These are phyloP conservation scores for Trichonephila clavata DNA, from an alignment of 1,140 invertebrate genomes.

Conservation along the genomic window DNA sequence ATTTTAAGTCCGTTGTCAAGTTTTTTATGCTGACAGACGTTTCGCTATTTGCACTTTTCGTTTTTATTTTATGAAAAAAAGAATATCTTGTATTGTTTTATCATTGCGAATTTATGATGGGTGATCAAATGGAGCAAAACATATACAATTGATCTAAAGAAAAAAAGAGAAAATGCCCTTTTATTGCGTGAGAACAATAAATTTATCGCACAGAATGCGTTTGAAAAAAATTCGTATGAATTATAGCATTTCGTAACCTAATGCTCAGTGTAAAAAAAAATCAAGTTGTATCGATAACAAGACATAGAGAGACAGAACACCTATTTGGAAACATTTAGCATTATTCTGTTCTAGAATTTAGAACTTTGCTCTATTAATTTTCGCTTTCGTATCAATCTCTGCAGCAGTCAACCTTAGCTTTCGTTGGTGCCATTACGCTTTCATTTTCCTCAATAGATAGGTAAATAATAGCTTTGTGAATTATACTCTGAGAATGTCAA, in stretches of 20 bases:
- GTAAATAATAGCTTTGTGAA: not conserved
- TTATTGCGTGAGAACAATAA: not conserved
- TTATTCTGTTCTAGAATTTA: conserved; percentile 11
- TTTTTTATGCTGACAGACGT: too few relatives aligned
- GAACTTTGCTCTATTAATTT: conserved; percentile 54
- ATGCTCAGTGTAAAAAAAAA: conserved; percentile 9
- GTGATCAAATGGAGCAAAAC: not conserved
- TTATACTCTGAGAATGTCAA: not conserved
- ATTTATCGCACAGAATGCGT: not conserved
- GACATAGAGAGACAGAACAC: not conserved
- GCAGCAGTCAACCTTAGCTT: not conserved
- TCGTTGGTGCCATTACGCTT: not conserved
- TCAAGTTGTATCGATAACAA: not conserved
- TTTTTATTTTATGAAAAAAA: not conserved
- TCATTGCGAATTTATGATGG: not conserved
- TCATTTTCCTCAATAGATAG: not conserved
- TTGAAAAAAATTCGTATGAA: not conserved
- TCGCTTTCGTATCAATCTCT: not conserved
- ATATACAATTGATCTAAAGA: not conserved
- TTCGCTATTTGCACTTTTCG: too few relatives aligned
- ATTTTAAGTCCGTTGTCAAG: too few relatives aligned
- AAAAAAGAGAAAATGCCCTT: not conserved
- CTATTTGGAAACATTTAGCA: conserved; percentile 15
- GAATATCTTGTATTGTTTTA: not conserved
- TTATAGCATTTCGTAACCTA: not conserved